phyloP scores from a whole-genome alignment of 2,113 vertebrate species.

The Serinus canaria region DNA sequence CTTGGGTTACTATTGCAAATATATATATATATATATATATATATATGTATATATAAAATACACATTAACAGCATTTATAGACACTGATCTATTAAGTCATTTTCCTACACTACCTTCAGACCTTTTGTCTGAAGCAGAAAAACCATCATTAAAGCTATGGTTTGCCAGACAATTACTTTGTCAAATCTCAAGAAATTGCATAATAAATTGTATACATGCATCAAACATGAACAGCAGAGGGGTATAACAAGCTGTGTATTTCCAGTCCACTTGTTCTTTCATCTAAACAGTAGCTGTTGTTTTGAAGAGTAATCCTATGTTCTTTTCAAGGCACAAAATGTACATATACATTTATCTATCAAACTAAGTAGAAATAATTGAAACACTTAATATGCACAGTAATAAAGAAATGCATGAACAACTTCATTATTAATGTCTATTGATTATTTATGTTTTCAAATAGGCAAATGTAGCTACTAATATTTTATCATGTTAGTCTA shows the following conservation, averaged over 20 bases:
- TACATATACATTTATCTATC: conserved; percentile 77
- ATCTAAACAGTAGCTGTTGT: conserved; percentile 73
- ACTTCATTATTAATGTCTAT: conserved; percentile 80
- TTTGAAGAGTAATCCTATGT: conserved; percentile 70
- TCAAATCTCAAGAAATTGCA: conserved; percentile 83
- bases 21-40: neutral
- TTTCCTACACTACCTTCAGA: conserved; percentile 71
- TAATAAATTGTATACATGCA: conserved; percentile 82
- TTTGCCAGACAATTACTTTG: conserved; percentile 84
- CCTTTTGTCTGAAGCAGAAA: conserved; percentile 71
- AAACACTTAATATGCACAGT: conserved; percentile 80
- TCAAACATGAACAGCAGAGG: conserved; percentile 76
- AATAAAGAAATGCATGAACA: conserved; percentile 74
- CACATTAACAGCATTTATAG: conserved; percentile 48
- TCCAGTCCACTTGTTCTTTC: conserved; percentile 77
- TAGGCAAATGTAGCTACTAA: conserved; percentile 68
- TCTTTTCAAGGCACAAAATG: conserved; percentile 67
- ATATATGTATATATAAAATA: neutral
- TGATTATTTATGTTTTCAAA: conserved; percentile 80
- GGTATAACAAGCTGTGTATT: conserved; percentile 78
- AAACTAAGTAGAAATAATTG: conserved; percentile 82
- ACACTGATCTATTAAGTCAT: conserved; percentile 72
- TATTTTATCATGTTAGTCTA: conserved; percentile 69
- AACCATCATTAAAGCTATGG: conserved; percentile 74
- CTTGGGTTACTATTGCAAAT: neutral